These are phyloP conservation scores for Medauroidea extradentata DNA, from an alignment of 1,140 invertebrate genomes.

Conservation along the genomic window DNA sequence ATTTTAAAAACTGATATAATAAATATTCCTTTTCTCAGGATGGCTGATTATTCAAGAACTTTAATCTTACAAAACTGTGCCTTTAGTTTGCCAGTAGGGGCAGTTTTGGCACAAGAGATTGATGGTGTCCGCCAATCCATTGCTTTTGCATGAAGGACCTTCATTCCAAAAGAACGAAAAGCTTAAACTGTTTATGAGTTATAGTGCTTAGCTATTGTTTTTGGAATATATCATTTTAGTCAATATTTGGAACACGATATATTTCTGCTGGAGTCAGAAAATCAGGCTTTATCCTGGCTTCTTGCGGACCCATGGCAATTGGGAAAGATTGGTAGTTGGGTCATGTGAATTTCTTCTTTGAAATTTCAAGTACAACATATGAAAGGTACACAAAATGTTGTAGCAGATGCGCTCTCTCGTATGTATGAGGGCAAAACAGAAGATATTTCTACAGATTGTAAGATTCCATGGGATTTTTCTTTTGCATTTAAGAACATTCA, in stretches of 20 bases:
- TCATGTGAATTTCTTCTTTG: background rate
- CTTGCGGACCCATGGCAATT: background rate
- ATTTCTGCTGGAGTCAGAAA: background rate
- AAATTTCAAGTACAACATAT: background rate
- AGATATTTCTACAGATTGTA: background rate
- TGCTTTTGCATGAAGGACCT: constrained; percentile 35
- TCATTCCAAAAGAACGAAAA: constrained; percentile 38
- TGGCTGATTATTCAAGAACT: constrained; percentile 33
- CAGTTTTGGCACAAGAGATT: constrained; percentile 32
- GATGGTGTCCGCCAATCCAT: constrained; percentile 24
- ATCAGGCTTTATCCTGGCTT: background rate
- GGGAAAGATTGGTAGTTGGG: background rate
- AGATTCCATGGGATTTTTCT: background rate
- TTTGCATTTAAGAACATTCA: background rate
- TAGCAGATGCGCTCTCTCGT: background rate
- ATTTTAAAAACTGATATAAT: constrained; percentile 28
- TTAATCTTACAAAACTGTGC: constrained; percentile 39
- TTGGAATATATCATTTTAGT: constrained; percentile 42
- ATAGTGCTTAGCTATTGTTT: constrained; percentile 43
- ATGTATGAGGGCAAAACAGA: background rate
- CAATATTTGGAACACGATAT: constrained; percentile 36
- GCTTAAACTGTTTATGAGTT: constrained; percentile 41
- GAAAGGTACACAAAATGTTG: background rate
- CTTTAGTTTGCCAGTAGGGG: constrained; percentile 31
- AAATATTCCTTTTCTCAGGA: constrained; percentile 32